A percentile compares a stretch with the other conserved stretches of the same genome.
These are phyloP conservation scores for Spheniscus humboldti DNA, from an alignment of 2,797 vertebrate genomes.

Conservation along the genomic window DNA sequence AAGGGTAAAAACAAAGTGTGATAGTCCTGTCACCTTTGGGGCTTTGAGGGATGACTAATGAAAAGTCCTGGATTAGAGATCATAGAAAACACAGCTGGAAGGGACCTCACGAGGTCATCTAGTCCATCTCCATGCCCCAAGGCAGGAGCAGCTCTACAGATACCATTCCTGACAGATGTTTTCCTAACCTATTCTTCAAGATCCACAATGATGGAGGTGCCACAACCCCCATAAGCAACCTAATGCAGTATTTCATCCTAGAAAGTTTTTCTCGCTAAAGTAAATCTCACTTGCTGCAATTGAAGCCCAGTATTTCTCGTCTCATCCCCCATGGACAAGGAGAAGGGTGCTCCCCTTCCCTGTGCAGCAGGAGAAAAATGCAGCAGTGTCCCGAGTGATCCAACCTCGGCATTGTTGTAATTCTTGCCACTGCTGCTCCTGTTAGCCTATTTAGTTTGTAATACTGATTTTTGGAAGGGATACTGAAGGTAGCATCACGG, in stretches of 20 bases:
- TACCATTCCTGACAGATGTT: background rate
- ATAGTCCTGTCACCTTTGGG: slow-evolving; percentile 7
- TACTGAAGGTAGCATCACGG: background rate
- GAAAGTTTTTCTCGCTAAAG: background rate
- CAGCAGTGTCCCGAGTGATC: background rate
- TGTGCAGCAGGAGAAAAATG: background rate
- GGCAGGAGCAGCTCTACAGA: background rate
- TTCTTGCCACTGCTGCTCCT: background rate
- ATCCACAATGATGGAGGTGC: background rate
- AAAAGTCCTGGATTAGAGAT: background rate
- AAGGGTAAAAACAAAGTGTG: background rate
- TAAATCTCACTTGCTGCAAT: background rate
- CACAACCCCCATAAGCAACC: background rate
- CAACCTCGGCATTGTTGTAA: rapidly evolving
- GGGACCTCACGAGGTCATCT: background rate
- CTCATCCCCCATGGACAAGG: background rate
- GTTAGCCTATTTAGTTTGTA: background rate
- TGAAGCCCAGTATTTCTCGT: background rate
- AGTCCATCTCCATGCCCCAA: background rate
- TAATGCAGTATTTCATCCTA: background rate
- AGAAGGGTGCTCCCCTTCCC: background rate
- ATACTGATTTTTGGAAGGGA: background rate
- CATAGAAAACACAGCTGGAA: background rate
- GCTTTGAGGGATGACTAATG: background rate
- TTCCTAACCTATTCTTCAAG: slow-evolving; percentile 1